Conservation (phyloP, 2,113 vertebrate species). For the Myrmecobius fasciatus region DNA sequence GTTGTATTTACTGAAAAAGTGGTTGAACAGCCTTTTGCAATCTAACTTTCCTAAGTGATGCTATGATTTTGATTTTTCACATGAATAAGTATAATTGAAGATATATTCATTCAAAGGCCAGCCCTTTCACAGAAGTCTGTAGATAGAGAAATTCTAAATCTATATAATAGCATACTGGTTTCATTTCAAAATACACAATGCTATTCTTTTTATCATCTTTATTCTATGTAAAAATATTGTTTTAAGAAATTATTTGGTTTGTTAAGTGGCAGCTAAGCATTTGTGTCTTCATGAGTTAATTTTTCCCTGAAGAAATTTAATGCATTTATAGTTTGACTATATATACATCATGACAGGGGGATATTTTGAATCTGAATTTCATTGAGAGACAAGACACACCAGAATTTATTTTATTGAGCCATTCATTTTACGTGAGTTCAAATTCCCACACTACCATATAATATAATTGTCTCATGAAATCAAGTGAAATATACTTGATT, state of each 20-base stretch:
- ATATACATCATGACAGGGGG: constrained; percentile 71
- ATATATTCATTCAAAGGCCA: constrained; percentile 10
- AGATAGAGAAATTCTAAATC: constrained; percentile 46
- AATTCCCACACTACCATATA: constrained; percentile 75
- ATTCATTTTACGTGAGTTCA: constrained; percentile 77
- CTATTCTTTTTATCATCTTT: constrained; percentile 70
- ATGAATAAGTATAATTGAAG: constrained; percentile 24
- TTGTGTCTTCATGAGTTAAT: constrained; percentile 72
- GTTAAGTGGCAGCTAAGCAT: constrained; percentile 64
- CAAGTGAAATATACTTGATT: constrained; percentile 66
- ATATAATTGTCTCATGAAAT: constrained; percentile 78
- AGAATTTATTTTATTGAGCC: constrained; percentile 77
- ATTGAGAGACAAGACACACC: constrained; percentile 76
- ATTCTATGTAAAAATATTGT: constrained; percentile 52
- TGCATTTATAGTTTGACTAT: constrained; percentile 68
- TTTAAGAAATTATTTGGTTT: constrained; percentile 61
- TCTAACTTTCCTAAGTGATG: constrained; percentile 28
- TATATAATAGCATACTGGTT: constrained; percentile 52
- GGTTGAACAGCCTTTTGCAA: background rate
- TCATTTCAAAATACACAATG: background rate
- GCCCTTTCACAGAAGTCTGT: constrained; percentile 37
- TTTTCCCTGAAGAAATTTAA: constrained; percentile 68
- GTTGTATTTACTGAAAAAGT: constrained; percentile 32
- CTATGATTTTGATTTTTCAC: constrained; percentile 36
- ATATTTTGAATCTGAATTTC: constrained; percentile 77